phyloP scores from a whole-genome alignment of 2,888 invertebrate genomes.

The Stenoptilia bipunctidactyla region DNA sequence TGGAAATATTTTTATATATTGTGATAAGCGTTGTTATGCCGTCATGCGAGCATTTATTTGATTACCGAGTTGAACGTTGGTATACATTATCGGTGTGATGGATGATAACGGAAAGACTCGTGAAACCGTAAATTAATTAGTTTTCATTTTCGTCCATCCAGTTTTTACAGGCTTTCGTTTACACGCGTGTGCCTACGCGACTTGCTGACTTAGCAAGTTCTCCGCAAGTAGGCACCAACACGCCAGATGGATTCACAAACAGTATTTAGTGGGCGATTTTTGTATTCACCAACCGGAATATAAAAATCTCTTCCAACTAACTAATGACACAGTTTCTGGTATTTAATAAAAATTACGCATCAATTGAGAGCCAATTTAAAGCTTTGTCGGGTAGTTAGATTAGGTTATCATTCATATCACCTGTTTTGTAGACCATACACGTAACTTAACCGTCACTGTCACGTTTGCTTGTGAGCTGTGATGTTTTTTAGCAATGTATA shows the following conservation, averaged over 20 bases:
- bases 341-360: constrained; percentile 10
- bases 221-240: constrained; percentile 46
- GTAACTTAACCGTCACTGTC: constrained; percentile 36
- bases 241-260: constrained; percentile 44
- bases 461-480: constrained; percentile 61
- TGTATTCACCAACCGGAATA: constrained; percentile 48
- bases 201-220: constrained; percentile 67
- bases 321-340: constrained; percentile 31
- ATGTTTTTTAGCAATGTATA: constrained; percentile 46
- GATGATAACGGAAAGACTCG: constrained; percentile 38
- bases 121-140: constrained; percentile 15
- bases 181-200: constrained; percentile 57
- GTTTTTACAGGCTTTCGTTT: background rate
- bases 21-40: constrained; percentile 70
- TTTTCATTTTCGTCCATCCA: constrained; percentile 11
- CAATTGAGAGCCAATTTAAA: background rate
- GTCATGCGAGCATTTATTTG: constrained; percentile 66
- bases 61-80: constrained; percentile 45
- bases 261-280: constrained; percentile 63
- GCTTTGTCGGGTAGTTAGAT: background rate
- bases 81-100: constrained; percentile 42
- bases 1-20: constrained; percentile 70
- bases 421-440: constrained; percentile 31
- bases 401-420: constrained; percentile 51
- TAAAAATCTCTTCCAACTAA: constrained; percentile 66